A percentile compares a stretch with the other conserved stretches of the same genome.
phyloP scores from a whole-genome alignment of 2,797 vertebrate species.

The Botia almorhae region DNA sequence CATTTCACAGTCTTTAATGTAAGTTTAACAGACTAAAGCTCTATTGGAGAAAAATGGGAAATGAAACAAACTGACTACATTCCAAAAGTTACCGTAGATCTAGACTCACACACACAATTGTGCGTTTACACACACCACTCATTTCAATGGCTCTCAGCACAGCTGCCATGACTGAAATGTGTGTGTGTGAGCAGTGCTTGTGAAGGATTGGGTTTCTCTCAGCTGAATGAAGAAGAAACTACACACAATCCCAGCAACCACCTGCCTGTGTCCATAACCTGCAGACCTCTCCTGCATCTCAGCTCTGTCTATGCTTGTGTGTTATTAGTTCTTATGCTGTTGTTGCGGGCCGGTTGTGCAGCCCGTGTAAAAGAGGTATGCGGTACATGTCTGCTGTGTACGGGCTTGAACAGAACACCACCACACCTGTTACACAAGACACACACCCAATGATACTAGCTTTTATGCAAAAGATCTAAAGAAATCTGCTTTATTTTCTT shows the following conservation, averaged over 20 bases:
- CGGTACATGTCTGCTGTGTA: conserved; percentile 53
- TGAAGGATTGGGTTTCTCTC: conserved; percentile 42
- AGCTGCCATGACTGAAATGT: conserved; percentile 21
- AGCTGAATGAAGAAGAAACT: conserved; percentile 31
- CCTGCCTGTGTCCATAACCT: conserved; percentile 44
- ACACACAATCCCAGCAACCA: conserved; percentile 37
- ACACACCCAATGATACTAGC: not conserved
- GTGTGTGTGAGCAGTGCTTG: conserved; percentile 5
- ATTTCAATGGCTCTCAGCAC: conserved; percentile 15
- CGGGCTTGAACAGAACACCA: conserved; percentile 69
- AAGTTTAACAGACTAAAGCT: too few relatives aligned
- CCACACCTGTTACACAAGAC: conserved; percentile 67
- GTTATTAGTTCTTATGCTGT: not conserved
- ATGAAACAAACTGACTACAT: too few relatives aligned
- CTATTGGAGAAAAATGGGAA: too few relatives aligned
- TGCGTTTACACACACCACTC: not conserved
- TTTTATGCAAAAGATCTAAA: conserved; percentile 17
- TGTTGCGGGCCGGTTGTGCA: conserved; percentile 19
- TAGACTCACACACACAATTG: not conserved
- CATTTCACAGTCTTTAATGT: too few relatives aligned
- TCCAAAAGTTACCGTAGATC: too few relatives aligned
- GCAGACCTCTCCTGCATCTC: conserved; percentile 44
- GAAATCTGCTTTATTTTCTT: not conserved
- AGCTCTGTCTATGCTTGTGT: conserved; percentile 5
- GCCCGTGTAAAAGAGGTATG: conserved; percentile 41